phyloP scores from a whole-genome alignment of 1,140 invertebrate genomes.

The Temnothorax curvispinosus region DNA sequence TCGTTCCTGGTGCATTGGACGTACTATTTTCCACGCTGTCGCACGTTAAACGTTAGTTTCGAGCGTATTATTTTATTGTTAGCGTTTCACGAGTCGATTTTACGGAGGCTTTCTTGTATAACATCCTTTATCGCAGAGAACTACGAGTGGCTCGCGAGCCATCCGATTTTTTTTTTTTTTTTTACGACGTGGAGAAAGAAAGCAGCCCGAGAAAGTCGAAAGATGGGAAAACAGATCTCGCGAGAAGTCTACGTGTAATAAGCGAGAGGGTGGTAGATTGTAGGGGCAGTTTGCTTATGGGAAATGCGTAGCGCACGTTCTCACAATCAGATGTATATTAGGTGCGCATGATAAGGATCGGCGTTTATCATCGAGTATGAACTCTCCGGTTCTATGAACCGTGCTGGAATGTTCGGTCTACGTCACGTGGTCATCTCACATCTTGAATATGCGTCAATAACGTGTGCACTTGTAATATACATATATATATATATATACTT shows the following conservation, averaged over 20 bases:
- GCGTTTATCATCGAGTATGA: constrained; percentile 10
- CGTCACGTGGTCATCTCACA: not conserved
- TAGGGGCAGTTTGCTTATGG: not conserved
- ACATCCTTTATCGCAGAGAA: not conserved
- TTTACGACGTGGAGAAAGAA: constrained; percentile 1
- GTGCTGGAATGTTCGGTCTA: not conserved
- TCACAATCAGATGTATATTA: constrained; percentile 10
- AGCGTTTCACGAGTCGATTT: not conserved
- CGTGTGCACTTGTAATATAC: not conserved
- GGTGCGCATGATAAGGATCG: not conserved
- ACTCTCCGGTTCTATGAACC: not conserved
- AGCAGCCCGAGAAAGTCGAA: not conserved
- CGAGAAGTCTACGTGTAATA: not conserved
- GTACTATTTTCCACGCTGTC: not conserved
- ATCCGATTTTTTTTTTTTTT: not conserved
- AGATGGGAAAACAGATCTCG: not conserved
- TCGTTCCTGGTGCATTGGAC: not conserved
- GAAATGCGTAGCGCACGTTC: constrained; percentile 14
- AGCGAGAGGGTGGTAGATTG: not conserved
- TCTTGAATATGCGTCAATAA: constrained; percentile 27
- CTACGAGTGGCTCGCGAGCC: not conserved
- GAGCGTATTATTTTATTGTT: not conserved
- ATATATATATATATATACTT: not conserved
- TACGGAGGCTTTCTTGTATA: not conserved
- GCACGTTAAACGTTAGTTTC: not conserved